Base-by-base conservation (phyloP, 2,797 vertebrate species). In the Ctenochaetus hawaiiensis region DNA sequence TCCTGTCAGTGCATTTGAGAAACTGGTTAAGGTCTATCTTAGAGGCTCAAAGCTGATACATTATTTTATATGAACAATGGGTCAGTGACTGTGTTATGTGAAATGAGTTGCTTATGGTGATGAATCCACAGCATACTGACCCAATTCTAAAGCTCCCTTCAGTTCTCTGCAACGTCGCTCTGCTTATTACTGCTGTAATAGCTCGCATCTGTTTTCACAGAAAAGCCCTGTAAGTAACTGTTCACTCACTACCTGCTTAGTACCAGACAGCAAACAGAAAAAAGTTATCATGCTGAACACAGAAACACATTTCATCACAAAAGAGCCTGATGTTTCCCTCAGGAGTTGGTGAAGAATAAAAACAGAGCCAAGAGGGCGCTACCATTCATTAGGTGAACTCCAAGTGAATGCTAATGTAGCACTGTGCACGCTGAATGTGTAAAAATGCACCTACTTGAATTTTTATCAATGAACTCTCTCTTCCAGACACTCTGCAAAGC, bases 1-100 rank as follows among this genome's bases (percentile, higher is more conserved):
- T 71, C 45, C n/a, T 59, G 63, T 59, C 61, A 48, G 34, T 60
- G 67, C 53, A 10, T 30, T 26, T 72, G 26, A 26, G 4, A 26
- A 26, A 26, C 26, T 26, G 26, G 26, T 26, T 26, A 26, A 26
- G 26, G 26, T 26, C 26, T 4, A 26, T 26, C 16, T 26, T 30
- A 4, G 7, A 44, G 8, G 18, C 23, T 34, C 20, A 22, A 22
- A 47, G 26, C 43, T 44, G 41, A 30, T n/a, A 57, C 41, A 20
- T 20, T 47, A 20, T 30, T 17, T n/a, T 17, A 49, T 8, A 49
- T 47, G 11, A 47, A 20, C 7, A 39, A 6, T 9, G 18, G 47
- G 30, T 49, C 62, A n/a, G 4, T 37, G 20, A 44, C 39, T 41
- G 44, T 11, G 22, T 34, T 8, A 34, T 48, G 44, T 34, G 44